Conservation (phyloP, 2,797 vertebrate species). For the Microtus californicus region DNA sequence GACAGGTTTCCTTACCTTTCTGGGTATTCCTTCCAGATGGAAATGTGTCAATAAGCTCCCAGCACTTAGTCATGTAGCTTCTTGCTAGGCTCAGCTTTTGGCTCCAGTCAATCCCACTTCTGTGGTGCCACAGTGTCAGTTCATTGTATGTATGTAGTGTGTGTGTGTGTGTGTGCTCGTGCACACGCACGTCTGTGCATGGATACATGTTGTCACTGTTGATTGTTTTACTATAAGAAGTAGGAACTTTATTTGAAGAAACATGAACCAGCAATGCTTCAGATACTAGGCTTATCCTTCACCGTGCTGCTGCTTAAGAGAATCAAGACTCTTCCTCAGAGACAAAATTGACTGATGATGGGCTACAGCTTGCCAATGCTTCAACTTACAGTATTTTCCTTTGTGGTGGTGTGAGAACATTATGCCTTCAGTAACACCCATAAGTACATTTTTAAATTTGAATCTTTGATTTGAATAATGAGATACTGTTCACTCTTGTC, state of each 20-base stretch:
- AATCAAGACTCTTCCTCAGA: background rate
- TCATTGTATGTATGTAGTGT: background rate
- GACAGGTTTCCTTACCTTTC: background rate
- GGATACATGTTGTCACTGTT: background rate
- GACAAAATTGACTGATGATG: background rate
- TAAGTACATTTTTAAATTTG: background rate
- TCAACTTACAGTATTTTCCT: background rate
- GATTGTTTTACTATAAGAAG: background rate
- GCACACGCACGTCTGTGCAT: too few species aligned
- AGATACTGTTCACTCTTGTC: background rate
- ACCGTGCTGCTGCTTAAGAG: background rate
- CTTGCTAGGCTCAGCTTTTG: background rate
- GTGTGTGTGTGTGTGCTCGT: background rate
- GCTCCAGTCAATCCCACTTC: background rate
- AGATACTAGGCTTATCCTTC: background rate
- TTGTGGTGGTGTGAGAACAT: background rate
- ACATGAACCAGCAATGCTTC: background rate
- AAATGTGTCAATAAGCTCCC: background rate
- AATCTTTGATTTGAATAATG: background rate
- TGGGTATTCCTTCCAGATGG: background rate
- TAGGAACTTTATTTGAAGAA: background rate
- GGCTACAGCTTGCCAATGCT: background rate
- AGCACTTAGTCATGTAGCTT: background rate
- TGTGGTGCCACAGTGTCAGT: fast-evolving
- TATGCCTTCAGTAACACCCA: background rate